Percentiles rank a stretch among this genome's conserved stretches.
phyloP scores from a whole-genome alignment of 2,113 vertebrate species.

The Excalfactoria chinensis region DNA sequence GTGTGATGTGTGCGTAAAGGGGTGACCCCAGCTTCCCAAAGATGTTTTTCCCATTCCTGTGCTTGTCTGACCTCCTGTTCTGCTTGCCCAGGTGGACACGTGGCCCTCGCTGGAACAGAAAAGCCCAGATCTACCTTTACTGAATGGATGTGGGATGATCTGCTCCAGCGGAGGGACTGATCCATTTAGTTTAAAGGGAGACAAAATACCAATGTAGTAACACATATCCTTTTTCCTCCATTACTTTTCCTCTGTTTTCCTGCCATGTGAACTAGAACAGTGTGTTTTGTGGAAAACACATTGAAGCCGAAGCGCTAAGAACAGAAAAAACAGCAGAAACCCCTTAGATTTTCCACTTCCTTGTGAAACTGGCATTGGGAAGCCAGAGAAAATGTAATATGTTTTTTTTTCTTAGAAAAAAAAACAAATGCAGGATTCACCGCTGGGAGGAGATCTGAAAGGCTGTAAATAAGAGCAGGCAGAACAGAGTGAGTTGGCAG shows the following conservation, averaged over 20 bases:
- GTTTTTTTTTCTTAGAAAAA: slow-evolving; percentile 8
- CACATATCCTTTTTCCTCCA: not conserved
- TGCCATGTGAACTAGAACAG: not conserved
- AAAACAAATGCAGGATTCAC: not conserved
- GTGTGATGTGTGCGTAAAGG: not conserved
- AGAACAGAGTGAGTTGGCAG: not conserved
- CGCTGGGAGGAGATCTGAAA: not conserved
- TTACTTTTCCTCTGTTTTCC: not conserved
- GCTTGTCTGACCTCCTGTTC: not conserved
- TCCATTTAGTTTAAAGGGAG: not conserved
- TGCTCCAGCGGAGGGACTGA: not conserved
- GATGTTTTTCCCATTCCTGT: slow-evolving; percentile 3
- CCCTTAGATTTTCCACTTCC: slow-evolving; percentile 8
- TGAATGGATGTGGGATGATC: not conserved
- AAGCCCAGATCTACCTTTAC: not conserved
- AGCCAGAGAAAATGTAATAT: fast-evolving
- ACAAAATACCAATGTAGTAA: not conserved
- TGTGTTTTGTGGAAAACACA: not conserved
- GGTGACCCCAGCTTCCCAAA: not conserved
- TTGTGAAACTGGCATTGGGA: not conserved
- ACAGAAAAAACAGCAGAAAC: not conserved
- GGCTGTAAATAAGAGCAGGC: not conserved
- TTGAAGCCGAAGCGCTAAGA: not conserved
- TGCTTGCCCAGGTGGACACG: not conserved
- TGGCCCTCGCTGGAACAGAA: not conserved